Evolutionary conservation across 2,888 invertebrate genomes (phyloP), one percentile per base, ranked within the genome.

Genomic region (Calliopum simillimum): DNA sequence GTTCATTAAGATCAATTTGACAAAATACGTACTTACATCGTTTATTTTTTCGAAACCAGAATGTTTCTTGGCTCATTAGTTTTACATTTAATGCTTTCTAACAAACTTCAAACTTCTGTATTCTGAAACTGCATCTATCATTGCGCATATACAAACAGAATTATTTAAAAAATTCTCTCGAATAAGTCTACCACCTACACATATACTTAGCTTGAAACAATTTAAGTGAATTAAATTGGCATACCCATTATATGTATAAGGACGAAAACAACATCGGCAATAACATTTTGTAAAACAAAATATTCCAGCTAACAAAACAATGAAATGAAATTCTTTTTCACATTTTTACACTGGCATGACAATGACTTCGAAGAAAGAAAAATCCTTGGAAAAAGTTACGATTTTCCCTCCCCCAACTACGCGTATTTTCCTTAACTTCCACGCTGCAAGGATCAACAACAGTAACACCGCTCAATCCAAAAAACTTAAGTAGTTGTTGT

Each of bases 401-500:
- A 33, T 12, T 49, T 62, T 59, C n/a, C 51, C 43, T 19, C 55
- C 16, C 49, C 4, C 47, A 21, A 53, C 47, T 55, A n/a, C n/a
- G n/a, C n/a, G n/a, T n/a, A n/a, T n/a, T n/a, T n/a, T 49, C 41
- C 23, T 16, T 33, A 63, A 63, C 14, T 59, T 65, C 49, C 66
- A 67, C 69, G 64, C 71, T 71, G 47, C 72, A 59, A 69, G 62
- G 62, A 65, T 65, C 58, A 68, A 70, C 66, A 63, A 70, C 70
- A 74, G 70, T 66, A 6, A 61, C 83, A 83, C n/a, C 82, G 80
- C 68, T 75, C 80, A 83, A 83, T 83, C 84, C 33, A 81, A 77
- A n/a, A 78, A 77, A 78, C 77, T 80, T 81, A 83, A 84, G 83
- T 81, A 83, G 81, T 84, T 81, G 78, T 79, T 81, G 78, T 77